Evolutionary conservation across 2,797 vertebrate species (phyloP).

Genomic region (Melanogrammus aeglefinus): DNA sequence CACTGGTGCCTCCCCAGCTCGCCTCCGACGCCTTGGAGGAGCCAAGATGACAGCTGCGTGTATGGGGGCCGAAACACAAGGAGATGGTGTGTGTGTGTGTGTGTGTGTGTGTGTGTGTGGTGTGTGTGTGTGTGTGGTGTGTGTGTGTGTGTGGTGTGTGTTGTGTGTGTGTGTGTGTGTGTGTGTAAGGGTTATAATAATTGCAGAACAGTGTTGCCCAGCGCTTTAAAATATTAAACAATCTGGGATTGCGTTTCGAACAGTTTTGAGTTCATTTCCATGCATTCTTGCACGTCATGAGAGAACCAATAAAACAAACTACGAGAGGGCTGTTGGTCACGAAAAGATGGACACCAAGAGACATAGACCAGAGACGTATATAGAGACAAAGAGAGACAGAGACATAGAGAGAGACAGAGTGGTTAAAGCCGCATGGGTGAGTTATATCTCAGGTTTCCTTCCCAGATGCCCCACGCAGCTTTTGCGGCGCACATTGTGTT

Average conservation of each 20-base stretch:
- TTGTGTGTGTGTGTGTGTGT: background rate
- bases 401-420: background rate
- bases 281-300: no score
- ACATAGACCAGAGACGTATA: conserved; percentile 11
- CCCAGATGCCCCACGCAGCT: conserved; percentile 57
- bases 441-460: conserved; percentile 71
- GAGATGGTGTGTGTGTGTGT: background rate
- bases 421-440: conserved; percentile 43
- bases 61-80: background rate
- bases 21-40: conserved; percentile 25
- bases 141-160: background rate
- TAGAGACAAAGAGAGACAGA: background rate
- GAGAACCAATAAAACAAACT: no score
- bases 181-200: no score
- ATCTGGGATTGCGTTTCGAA: no score
- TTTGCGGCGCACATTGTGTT: conserved; percentile 68
- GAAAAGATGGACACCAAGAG: conserved; percentile 12
- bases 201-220: no score
- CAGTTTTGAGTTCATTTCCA: no score
- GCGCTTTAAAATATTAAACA: no score
- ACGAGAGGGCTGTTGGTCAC: no score
- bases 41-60: background rate
- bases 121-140: background rate
- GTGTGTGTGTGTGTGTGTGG: background rate
- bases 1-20: conserved; percentile 54